phyloP scores from a whole-genome alignment of 2,113 vertebrate species.

The Rhadina sibilatrix region DNA sequence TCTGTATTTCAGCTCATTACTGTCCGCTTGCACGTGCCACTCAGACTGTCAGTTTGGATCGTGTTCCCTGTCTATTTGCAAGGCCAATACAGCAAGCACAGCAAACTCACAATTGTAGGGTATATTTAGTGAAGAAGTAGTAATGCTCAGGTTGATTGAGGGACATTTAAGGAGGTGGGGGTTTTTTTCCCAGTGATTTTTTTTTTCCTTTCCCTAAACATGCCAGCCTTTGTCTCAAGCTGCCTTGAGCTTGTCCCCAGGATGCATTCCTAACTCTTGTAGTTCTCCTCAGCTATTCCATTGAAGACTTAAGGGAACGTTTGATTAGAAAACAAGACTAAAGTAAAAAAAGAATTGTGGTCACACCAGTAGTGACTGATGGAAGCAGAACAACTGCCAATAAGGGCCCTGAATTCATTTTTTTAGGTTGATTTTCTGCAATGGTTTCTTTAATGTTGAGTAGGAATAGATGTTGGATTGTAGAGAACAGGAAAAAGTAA shows the following conservation, averaged over 20 bases:
- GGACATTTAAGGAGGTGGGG: not conserved
- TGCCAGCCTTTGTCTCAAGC: not conserved
- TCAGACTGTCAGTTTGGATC: not conserved
- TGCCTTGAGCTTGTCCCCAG: not conserved
- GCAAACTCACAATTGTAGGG: not conserved
- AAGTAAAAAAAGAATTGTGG: not conserved
- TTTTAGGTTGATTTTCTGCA: not conserved
- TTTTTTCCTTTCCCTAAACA: not conserved
- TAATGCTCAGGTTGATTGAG: not conserved
- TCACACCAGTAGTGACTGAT: not conserved
- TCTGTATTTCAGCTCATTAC: not conserved
- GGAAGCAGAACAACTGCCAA: not conserved
- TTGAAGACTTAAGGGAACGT: not conserved
- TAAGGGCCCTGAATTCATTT: not conserved
- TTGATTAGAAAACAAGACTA: not conserved
- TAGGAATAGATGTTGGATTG: not conserved
- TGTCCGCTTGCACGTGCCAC: not conserved
- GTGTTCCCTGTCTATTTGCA: not conserved
- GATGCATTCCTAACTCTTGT: not conserved
- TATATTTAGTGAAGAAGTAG: not conserved
- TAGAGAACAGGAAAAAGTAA: not conserved
- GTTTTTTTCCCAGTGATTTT: not conserved
- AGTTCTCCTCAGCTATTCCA: not conserved
- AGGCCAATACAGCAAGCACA: not conserved
- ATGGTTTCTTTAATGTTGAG: not conserved